Base-by-base conservation (phyloP, 2,113 vertebrate species). In the Antechinus flavipes region DNA sequence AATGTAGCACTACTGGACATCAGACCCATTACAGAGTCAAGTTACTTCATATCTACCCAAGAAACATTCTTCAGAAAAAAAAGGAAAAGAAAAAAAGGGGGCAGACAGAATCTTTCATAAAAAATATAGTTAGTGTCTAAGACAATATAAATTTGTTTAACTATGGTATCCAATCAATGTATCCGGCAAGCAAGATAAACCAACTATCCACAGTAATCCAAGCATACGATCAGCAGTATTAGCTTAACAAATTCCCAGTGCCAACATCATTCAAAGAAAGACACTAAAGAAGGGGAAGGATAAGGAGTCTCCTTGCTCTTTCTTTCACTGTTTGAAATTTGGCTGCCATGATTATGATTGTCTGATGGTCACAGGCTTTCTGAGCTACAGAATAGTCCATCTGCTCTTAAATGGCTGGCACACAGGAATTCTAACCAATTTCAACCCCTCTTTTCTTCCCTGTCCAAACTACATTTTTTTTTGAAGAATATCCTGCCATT, bases 121-220 rank as follows among this genome's bases (percentile, higher is more conserved):
- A 84, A 93, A 96, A 96, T 90, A 90, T 84, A 42, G 58, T 92
- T 93, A 54, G 89, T 96, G 93, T 52, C 35, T 95, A 95, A 93
- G 58, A 94, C 95, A 97, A 95, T 84, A 84, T 84, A 47, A 97
- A 92, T 96, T 97, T 97, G 76, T 58, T 95, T 97, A 92, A 95
- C 96, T 92, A 96, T 90, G 95, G 89, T 27, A 93, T 95, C 55
- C 94, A 98, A 96, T 53, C 94, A 98, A 96, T 97, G 96, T 95
- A 96, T 95, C 90, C 96, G 97, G 93, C 84, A 97, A 98, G 92
- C 90, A 96, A 97, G 97, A 96, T 54, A 96, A 96, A 94, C 84
- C 95, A 91, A 58, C 93, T 91, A 96, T 93, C 94, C 94, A 96
- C 90, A 96, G 35, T 93, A 95, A 94, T 94, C 53, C 97, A 30